These are phyloP conservation scores for Morbakka virulenta DNA, from an alignment of 30 jellyfish, hydroid and myxozoan species.

Conservation along the genomic window DNA sequence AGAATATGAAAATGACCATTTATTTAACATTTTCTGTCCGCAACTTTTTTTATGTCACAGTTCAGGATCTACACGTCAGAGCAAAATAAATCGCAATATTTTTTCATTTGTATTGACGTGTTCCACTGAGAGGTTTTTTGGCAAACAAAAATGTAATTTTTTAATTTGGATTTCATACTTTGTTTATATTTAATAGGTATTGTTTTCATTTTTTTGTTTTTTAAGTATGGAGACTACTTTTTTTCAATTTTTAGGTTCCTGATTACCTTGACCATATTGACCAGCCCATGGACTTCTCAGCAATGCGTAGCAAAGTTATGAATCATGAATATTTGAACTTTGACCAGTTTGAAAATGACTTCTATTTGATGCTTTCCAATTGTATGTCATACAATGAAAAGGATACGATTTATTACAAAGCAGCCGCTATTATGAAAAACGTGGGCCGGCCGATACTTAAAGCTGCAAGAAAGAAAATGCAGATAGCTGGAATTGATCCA, in stretches of 20 bases:
- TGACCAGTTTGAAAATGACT: constrained; percentile 81
- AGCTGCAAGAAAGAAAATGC: constrained; percentile 69
- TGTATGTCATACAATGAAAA: constrained; percentile 93
- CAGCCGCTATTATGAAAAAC: constrained; percentile 73
- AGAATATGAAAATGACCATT: no score
- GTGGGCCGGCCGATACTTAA: constrained; percentile 80
- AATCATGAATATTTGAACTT: constrained; percentile 72
- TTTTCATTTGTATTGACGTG: no score
- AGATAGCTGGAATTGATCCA: constrained; percentile 91
- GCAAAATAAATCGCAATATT: no score
- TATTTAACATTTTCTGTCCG: no score
- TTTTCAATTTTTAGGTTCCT: constrained; percentile 72
- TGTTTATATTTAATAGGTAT: no score
- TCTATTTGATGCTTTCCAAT: constrained; percentile 74
- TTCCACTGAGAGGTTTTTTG: no score
- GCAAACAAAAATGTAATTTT: no score
- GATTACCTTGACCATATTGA: constrained; percentile 82
- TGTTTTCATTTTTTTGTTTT: no score
- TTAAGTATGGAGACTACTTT: no score
- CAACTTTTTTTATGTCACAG: no score
- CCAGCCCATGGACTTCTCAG: constrained; percentile 94
- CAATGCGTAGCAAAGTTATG: constrained; percentile 73
- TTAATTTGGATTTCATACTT: no score
- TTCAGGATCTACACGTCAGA: no score
- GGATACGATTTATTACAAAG: constrained; percentile 86